Evolutionary conservation across 1,140 invertebrate species (phyloP).

Genomic region (Ganaspis sp.): DNA sequence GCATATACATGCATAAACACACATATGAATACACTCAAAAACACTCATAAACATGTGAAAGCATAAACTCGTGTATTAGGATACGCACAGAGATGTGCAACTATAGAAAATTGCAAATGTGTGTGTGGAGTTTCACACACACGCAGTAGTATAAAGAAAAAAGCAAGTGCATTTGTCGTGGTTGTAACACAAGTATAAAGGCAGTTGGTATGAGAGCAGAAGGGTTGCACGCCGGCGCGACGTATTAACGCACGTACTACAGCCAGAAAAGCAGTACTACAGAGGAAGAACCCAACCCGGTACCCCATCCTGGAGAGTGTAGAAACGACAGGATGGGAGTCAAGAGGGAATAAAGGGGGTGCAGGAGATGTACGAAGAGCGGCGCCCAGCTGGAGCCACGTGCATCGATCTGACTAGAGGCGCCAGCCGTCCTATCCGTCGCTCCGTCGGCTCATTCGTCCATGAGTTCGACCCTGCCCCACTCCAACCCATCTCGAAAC

Average conservation of each 20-base stretch:
- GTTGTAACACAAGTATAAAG: constrained; percentile 33
- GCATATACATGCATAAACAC: too few species aligned
- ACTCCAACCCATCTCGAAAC: constrained; percentile 49
- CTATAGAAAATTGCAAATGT: too few species aligned
- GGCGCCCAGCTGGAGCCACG: constrained; percentile 77
- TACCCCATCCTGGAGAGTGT: constrained; percentile 60
- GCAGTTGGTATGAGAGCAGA: not conserved
- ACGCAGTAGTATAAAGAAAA: not conserved
- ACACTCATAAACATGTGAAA: too few species aligned
- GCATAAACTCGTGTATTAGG: too few species aligned
- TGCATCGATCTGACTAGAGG: constrained; percentile 77
- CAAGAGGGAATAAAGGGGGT: constrained; percentile 71
- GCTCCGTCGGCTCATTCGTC: constrained; percentile 76
- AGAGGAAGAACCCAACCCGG: constrained; percentile 51
- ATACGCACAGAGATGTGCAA: too few species aligned
- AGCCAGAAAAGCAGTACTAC: constrained; percentile 47
- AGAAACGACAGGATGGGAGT: constrained; percentile 58
- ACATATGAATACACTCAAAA: too few species aligned
- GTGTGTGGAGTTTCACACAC: too few species aligned
- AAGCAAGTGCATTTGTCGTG: not conserved
- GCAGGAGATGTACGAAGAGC: constrained; percentile 75
- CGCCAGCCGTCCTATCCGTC: constrained; percentile 76
- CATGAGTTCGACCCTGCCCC: constrained; percentile 76
- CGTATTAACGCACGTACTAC: constrained; percentile 45
- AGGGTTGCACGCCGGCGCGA: constrained; percentile 24